These are phyloP conservation scores for Turnix velox DNA, from an alignment of 2,113 vertebrate species.

Conservation along the genomic window DNA sequence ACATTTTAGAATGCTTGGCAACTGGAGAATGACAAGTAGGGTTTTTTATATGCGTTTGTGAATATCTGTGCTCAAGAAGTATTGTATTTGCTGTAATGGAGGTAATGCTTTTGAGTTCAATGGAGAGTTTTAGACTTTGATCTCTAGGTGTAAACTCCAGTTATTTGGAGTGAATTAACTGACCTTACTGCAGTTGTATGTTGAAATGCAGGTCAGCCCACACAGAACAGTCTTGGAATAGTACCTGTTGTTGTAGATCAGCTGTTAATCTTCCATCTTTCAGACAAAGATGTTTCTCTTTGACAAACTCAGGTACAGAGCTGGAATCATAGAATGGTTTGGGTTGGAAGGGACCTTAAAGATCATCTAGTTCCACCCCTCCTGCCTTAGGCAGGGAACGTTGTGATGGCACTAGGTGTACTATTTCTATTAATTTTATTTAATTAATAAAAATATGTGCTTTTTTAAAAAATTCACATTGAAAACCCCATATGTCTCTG, in stretches of 20 bases:
- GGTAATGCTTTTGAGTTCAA: neutral
- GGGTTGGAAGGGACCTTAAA: too few species aligned
- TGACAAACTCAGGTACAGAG: neutral
- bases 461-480: neutral
- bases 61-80: neutral
- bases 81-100: neutral
- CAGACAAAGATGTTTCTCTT: rapidly evolving
- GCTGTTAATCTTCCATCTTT: neutral
- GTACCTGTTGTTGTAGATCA: neutral
- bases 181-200: neutral
- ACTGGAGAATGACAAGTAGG: neutral
- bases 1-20: neutral
- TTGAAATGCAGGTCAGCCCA: neutral
- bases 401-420: neutral
- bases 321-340: too few species aligned
- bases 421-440: neutral
- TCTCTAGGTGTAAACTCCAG: neutral
- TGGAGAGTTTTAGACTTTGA: neutral
- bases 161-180: neutral
- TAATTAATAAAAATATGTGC: neutral
- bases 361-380: too few species aligned
- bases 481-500: neutral
- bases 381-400: too few species aligned
- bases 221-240: neutral
- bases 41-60: neutral